Conservation (phyloP, 2,797 vertebrate species). For the Sciurus vulgaris region DNA sequence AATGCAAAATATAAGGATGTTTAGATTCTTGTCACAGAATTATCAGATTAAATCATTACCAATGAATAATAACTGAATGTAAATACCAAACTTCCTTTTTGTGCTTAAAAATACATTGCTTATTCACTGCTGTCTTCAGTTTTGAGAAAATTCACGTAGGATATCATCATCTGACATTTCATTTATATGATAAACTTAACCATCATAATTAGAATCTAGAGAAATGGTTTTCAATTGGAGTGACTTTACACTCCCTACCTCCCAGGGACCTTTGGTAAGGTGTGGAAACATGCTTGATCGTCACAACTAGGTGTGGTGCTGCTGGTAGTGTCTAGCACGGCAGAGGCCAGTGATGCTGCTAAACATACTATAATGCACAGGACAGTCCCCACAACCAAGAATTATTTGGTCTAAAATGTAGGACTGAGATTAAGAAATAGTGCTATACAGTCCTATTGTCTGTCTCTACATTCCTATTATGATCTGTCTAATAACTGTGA, state of each 20-base stretch:
- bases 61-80: background rate
- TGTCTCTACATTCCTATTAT: background rate
- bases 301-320: background rate
- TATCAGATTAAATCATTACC: background rate
- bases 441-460: background rate
- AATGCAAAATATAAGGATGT: background rate
- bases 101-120: slow-evolving; percentile 12
- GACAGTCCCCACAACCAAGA: background rate
- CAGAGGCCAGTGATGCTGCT: background rate
- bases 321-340: background rate
- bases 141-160: slow-evolving; percentile 10
- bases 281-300: background rate
- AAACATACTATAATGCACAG: background rate
- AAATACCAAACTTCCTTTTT: background rate
- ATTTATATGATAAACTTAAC: background rate
- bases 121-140: background rate
- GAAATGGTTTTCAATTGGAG: background rate
- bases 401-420: background rate
- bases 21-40: slow-evolving; percentile 17
- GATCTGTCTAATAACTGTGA: slow-evolving; percentile 21
- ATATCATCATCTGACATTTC: background rate
- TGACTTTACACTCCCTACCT: background rate
- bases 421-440: background rate
- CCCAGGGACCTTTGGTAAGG: background rate
- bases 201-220: background rate